Evolutionary conservation across 2,888 invertebrate genomes (phyloP).

Genomic region (Acleris holmiana): DNA sequence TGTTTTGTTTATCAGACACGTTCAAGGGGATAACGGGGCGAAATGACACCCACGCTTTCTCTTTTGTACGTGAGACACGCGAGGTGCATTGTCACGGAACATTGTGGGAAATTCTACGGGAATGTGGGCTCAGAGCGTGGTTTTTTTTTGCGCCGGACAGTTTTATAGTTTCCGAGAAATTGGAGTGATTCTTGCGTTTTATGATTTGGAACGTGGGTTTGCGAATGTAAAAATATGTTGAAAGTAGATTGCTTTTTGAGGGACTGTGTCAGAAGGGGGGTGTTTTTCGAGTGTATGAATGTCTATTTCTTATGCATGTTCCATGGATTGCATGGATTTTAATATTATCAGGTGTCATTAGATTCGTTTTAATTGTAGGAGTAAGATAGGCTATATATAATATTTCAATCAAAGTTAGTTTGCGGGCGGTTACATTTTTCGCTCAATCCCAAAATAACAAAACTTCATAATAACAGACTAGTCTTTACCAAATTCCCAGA

Average conservation of each 20-base stretch:
- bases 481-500: too few relatives aligned
- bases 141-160: slow-evolving; percentile 9
- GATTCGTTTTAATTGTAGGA: too few relatives aligned
- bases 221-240: not conserved
- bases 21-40: slow-evolving; percentile 51
- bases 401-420: too few relatives aligned
- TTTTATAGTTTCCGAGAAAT: not conserved
- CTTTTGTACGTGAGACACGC: slow-evolving; percentile 53
- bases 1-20: slow-evolving; percentile 34
- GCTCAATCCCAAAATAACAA: too few relatives aligned
- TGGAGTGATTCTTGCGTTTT: not conserved
- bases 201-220: not conserved
- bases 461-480: too few relatives aligned
- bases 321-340: too few relatives aligned
- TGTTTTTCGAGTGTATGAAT: too few relatives aligned
- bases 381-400: too few relatives aligned
- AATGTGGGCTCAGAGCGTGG: slow-evolving; percentile 13
- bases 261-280: too few relatives aligned
- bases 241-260: not conserved
- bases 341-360: too few relatives aligned
- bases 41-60: slow-evolving; percentile 52
- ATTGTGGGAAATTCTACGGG: slow-evolving; percentile 35
- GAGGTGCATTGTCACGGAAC: slow-evolving; percentile 48
- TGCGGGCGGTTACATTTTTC: too few relatives aligned
- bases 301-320: too few relatives aligned